Conservation (phyloP, 2,888 invertebrate genomes). For the Anarsia innoxiella region DNA sequence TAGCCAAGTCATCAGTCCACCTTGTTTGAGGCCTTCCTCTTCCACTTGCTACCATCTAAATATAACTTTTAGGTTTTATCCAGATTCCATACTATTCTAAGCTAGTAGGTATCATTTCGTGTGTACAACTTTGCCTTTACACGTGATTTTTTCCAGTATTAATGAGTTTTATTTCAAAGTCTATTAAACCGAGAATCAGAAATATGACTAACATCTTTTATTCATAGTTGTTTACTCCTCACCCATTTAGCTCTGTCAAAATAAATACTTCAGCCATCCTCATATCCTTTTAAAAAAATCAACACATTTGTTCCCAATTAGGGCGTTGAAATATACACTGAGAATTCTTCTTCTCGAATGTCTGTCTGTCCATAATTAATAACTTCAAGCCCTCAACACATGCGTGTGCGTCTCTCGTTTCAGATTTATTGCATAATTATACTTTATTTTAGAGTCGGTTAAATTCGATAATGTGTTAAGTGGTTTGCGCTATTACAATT, state of each 20-base stretch:
- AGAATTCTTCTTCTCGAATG: conserved; percentile 43
- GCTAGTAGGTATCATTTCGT: too few species aligned
- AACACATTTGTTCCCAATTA: conserved; percentile 68
- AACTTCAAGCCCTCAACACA: conserved; percentile 42
- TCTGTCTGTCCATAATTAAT: conserved; percentile 53
- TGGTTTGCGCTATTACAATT: conserved; percentile 20
- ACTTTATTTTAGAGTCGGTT: conserved; percentile 16
- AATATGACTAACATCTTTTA: too few species aligned
- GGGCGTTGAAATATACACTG: conserved; percentile 58
- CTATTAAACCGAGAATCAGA: too few species aligned
- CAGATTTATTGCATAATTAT: conserved; percentile 54
- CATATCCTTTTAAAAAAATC: conserved; percentile 26
- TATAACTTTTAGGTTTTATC: too few species aligned
- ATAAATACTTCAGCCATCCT: conserved; percentile 28
- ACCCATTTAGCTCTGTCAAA: conserved; percentile 25
- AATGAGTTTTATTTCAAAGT: too few species aligned
- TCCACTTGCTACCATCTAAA: too few species aligned
- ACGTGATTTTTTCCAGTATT: too few species aligned
- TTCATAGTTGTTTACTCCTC: conserved; percentile 6
- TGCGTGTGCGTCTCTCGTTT: conserved; percentile 38
- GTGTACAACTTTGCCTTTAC: too few species aligned
- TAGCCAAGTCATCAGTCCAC: too few species aligned
- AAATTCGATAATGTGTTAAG: conserved; percentile 28
- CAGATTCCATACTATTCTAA: too few species aligned
- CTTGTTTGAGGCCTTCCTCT: too few species aligned